Percentiles rank a stretch among this genome's conserved stretches.
Conservation (phyloP, 2,113 vertebrate genomes). For the Gallinago paraguaiae region DNA sequence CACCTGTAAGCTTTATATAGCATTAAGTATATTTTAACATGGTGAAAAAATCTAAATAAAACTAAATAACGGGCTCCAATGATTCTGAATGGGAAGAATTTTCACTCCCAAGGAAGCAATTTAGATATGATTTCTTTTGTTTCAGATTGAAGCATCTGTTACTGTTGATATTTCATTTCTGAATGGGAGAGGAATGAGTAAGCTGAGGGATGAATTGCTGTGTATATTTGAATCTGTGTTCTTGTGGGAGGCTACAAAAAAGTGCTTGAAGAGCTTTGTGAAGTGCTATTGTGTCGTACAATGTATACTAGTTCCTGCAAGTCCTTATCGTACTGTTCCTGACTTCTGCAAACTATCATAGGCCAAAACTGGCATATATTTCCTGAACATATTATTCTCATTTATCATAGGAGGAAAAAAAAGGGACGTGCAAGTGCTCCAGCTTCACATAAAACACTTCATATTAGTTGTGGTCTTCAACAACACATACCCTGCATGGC, state of each 20-base stretch:
- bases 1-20: background rate
- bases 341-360: background rate
- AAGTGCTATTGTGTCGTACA: background rate
- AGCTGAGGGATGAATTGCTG: background rate
- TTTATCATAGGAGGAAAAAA: background rate
- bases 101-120: background rate
- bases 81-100: background rate
- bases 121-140: background rate
- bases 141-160: background rate
- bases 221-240: background rate
- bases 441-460: background rate
- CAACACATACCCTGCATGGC: accelerated
- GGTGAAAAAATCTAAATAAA: background rate
- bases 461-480: background rate
- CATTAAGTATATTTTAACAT: background rate
- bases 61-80: background rate
- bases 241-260: background rate
- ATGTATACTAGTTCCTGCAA: background rate
- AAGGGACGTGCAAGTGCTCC: background rate
- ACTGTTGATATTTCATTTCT: background rate
- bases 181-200: background rate
- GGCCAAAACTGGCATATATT: background rate
- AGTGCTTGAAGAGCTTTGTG: background rate
- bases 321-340: background rate
- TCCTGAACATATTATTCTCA: background rate